Conservation (phyloP, 2,888 invertebrate genomes). For the Adelphocoris suturalis region DNA sequence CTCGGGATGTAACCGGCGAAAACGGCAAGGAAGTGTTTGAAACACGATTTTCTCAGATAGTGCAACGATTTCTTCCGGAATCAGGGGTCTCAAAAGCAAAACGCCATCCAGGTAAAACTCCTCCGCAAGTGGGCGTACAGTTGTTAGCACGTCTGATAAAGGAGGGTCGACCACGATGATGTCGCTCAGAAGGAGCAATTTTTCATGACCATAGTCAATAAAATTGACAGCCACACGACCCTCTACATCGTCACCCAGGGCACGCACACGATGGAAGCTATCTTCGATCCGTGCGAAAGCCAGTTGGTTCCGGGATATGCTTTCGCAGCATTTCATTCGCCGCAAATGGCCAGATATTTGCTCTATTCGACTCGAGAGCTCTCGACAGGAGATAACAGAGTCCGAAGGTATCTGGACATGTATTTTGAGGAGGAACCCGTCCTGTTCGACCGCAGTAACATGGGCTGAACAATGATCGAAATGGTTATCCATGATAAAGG, state of each 20-base stretch:
- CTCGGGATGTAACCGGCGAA: slow-evolving; percentile 49
- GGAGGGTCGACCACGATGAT: slow-evolving; percentile 53
- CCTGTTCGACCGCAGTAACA: slow-evolving; percentile 50
- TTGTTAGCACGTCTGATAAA: slow-evolving; percentile 58
- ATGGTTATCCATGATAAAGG: slow-evolving; percentile 45
- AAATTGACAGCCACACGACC: slow-evolving; percentile 46
- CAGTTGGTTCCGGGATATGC: slow-evolving; percentile 43
- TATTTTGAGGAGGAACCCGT: slow-evolving; percentile 58
- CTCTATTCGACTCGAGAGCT: slow-evolving; percentile 47
- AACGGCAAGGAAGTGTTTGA: slow-evolving; percentile 41
- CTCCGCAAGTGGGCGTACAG: slow-evolving; percentile 54
- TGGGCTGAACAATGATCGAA: slow-evolving; percentile 46
- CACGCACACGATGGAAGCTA: slow-evolving; percentile 41
- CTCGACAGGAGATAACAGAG: slow-evolving; percentile 22
- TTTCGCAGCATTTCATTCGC: slow-evolving; percentile 33
- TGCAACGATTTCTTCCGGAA: slow-evolving; percentile 22
- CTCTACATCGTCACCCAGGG: slow-evolving; percentile 21
- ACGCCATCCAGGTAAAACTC: slow-evolving; percentile 63
- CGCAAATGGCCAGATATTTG: slow-evolving; percentile 62
- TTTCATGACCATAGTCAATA: slow-evolving; percentile 61
- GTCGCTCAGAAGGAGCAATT: slow-evolving; percentile 7
- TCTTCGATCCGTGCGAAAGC: slow-evolving; percentile 58
- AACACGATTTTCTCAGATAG: slow-evolving; percentile 41
- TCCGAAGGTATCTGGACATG: slow-evolving; percentile 58
- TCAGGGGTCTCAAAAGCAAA: slow-evolving; percentile 28